Conservation (phyloP, 2,888 invertebrate species). For the Linyphia triangularis region DNA sequence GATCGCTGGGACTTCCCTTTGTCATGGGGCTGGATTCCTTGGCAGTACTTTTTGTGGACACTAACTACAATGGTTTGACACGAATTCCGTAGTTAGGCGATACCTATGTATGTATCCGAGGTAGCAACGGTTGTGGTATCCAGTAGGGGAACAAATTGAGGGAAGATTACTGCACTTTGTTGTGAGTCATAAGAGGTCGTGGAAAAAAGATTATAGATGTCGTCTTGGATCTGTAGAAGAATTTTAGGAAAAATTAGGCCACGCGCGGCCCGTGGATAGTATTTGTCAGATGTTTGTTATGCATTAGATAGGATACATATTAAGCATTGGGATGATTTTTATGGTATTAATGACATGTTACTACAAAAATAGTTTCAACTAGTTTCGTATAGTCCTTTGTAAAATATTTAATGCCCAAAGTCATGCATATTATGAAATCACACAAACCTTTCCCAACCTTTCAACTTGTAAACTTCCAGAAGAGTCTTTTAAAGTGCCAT, state of each 20-base stretch:
- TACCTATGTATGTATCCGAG: conserved; percentile 58
- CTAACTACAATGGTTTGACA: conserved; percentile 49
- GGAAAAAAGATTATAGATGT: neutral
- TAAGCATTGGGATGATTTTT: too few species aligned
- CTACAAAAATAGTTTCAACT: too few species aligned
- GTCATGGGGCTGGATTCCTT: conserved; percentile 34
- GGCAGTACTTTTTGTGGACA: conserved; percentile 44
- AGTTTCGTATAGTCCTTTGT: too few species aligned
- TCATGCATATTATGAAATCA: too few species aligned
- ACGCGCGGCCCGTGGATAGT: neutral
- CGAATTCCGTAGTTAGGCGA: conserved; percentile 43
- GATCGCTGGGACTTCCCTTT: conserved; percentile 32
- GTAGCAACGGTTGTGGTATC: conserved; percentile 55
- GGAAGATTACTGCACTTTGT: conserved; percentile 35
- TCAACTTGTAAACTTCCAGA: too few species aligned
- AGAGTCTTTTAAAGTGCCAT: too few species aligned
- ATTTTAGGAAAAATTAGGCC: neutral
- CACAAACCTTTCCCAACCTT: too few species aligned
- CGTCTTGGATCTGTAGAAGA: neutral
- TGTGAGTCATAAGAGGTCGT: conserved; percentile 27
- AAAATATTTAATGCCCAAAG: too few species aligned
- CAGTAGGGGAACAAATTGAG: conserved; percentile 37
- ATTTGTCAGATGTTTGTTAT: neutral
- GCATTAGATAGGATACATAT: too few species aligned
- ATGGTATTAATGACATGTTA: too few species aligned